Evolutionary conservation across 1,140 invertebrate species (phyloP).

Genomic region (Leucophenga varia): DNA sequence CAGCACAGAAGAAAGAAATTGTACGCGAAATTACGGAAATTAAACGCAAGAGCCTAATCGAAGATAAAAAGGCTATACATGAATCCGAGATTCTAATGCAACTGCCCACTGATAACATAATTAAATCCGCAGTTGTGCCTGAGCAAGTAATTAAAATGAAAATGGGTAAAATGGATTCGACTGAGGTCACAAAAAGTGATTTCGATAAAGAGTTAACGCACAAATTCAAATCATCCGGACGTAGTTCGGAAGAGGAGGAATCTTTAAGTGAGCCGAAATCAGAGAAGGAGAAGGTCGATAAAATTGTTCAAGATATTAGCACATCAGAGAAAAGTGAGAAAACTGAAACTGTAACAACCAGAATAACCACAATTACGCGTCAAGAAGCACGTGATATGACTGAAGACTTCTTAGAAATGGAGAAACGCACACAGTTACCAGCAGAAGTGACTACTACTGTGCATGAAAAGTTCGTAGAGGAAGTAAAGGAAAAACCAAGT

Average conservation of each 20-base stretch:
- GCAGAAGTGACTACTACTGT: conserved; percentile 24
- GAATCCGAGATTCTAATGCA: conserved; percentile 59
- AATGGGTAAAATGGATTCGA: conserved; percentile 48
- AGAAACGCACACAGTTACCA: conserved; percentile 46
- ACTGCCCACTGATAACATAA: conserved; percentile 54
- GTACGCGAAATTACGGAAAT: conserved; percentile 70
- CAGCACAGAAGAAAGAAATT: conserved; percentile 68
- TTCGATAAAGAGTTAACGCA: conserved; percentile 54
- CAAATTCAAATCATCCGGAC: conserved; percentile 48
- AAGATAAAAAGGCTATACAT: conserved; percentile 62
- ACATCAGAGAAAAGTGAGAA: conserved; percentile 39
- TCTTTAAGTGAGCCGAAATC: conserved; percentile 6
- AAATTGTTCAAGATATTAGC: conserved; percentile 45
- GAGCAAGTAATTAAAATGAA: conserved; percentile 56
- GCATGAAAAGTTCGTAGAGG: conserved; percentile 46
- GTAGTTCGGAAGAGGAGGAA: conserved; percentile 50
- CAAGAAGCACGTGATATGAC: conserved; percentile 45
- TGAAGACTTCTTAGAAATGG: conserved; percentile 45
- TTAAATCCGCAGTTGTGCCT: conserved; percentile 47
- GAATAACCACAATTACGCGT: conserved; percentile 34
- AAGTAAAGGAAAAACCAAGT: conserved; percentile 43
- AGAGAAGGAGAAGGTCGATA: conserved; percentile 31
- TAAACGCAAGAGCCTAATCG: conserved; percentile 65
- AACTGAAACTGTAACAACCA: conserved; percentile 26
- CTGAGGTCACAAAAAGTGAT: conserved; percentile 49